Evolutionary conservation across 2,888 invertebrate genomes (phyloP).

Genomic region (Volucella inflata): DNA sequence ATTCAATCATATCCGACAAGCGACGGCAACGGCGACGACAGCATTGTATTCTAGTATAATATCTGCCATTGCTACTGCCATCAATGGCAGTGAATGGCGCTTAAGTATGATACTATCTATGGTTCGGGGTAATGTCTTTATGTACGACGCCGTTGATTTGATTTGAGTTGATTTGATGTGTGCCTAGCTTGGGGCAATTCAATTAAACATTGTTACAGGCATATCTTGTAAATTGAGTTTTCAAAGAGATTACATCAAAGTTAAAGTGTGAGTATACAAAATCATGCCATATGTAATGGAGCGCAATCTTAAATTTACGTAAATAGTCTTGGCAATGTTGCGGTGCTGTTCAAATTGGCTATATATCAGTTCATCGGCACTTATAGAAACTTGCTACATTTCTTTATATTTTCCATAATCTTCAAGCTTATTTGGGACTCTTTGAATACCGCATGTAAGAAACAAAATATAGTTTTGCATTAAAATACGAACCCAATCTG

Average conservation of each 20-base stretch:
- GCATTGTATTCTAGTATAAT: constrained; percentile 7
- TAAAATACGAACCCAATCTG: too few species aligned
- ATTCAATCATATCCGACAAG: constrained; percentile 50
- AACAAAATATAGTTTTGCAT: too few species aligned
- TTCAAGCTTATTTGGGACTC: too few species aligned
- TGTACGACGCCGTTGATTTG: constrained; percentile 15
- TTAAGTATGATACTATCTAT: constrained; percentile 53
- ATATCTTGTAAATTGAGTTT: constrained; percentile 59
- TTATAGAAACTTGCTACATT: too few species aligned
- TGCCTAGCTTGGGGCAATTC: constrained; percentile 53
- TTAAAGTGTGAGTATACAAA: constrained; percentile 23
- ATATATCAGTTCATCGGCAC: too few species aligned
- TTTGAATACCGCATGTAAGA: too few species aligned
- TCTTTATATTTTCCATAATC: too few species aligned
- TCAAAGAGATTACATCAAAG: constrained; percentile 31
- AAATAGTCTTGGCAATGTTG: neutral
- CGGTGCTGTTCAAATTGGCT: neutral
- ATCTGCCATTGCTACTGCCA: constrained; percentile 20
- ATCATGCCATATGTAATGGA: constrained; percentile 25
- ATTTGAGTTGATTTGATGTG: constrained; percentile 40
- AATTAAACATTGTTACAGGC: constrained; percentile 43
- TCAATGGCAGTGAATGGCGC: constrained; percentile 53
- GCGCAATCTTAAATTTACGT: constrained; percentile 10
- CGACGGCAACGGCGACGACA: neutral
- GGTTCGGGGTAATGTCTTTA: constrained; percentile 45